Evolutionary conservation across 2,113 vertebrate genomes (phyloP).

Genomic region (Hyla sarda): DNA sequence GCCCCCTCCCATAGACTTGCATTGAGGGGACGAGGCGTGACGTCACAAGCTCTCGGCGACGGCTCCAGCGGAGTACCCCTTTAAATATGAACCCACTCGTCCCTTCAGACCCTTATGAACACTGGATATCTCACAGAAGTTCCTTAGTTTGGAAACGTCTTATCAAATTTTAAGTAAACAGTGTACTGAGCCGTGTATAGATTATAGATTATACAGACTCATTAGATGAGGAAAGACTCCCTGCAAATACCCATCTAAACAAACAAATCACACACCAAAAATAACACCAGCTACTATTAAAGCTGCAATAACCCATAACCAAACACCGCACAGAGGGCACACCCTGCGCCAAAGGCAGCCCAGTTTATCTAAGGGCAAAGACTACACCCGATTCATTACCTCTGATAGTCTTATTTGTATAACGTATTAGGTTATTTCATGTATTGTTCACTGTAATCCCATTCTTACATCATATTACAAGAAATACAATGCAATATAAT

Average conservation of each 20-base stretch:
- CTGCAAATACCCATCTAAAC: neutral
- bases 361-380: neutral
- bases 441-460: neutral
- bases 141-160: neutral
- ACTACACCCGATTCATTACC: neutral
- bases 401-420: neutral
- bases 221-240: neutral
- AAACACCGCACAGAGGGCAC: neutral
- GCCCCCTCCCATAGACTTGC: too few species aligned
- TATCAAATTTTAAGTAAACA: neutral
- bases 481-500: too few species aligned
- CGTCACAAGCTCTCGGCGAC: too few species aligned
- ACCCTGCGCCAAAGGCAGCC: too few species aligned
- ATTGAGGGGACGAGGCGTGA: too few species aligned
- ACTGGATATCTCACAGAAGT: neutral
- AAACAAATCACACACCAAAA: neutral
- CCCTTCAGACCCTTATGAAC: too few species aligned
- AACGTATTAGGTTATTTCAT: neutral
- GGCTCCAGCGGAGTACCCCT: too few species aligned
- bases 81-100: too few species aligned
- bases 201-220: neutral
- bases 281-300: neutral
- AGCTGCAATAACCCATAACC: neutral
- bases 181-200: neutral
- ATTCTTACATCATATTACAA: constrained; percentile 20